Base-by-base conservation (phyloP, 2,888 invertebrate species). In the Cabera pusaria region DNA sequence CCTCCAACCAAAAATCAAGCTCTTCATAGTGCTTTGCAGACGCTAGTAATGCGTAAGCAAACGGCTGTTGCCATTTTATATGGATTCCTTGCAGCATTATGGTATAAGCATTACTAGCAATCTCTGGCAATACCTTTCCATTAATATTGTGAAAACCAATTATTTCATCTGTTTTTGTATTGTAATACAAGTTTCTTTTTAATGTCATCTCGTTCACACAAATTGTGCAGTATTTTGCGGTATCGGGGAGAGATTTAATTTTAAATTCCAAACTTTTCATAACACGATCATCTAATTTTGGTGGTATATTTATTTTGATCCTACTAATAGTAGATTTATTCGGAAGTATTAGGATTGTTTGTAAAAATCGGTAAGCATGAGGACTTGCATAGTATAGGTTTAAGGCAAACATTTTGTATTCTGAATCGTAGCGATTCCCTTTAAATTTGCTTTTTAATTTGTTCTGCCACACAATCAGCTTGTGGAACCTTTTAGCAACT, bases 1-100 rank as follows among this genome's bases (percentile, higher is more conserved):
- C 49, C 19, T 53, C 24, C 27, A 60, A 6, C 59, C 56, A 63
- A 3, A 2, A 1, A 1, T 56, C 54, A 0, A 59, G 6, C 24
- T 54, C 40, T 2, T 28, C 37, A 19, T 46, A 50, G 35, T 52
- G 48, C 12, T 52, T 39, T 1, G 48, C 5, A 42, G 9, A 28
- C 19, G 31, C 52, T 6, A 61, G 26, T 2, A 59, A 34, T 3
- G 53, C 32, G 20, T 58, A 59, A 1, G 51, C 56, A 14, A 59
- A 10, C 7, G 57, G 55, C 39, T 57, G 61, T 10, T 54, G 51
- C 59, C 60, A 63, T 2, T 61, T 38, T 0, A 28, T 16, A 6
- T 21, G 24, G 16, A 60, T 59, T 2, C 55, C 56, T 52, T 39
- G 38, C 4, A 61, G 44, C 55, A 57, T 57, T 27, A 59, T 46